These are phyloP conservation scores for Hemichromis elongatus DNA, from an alignment of 2,113 vertebrate genomes.

Conservation along the genomic window DNA sequence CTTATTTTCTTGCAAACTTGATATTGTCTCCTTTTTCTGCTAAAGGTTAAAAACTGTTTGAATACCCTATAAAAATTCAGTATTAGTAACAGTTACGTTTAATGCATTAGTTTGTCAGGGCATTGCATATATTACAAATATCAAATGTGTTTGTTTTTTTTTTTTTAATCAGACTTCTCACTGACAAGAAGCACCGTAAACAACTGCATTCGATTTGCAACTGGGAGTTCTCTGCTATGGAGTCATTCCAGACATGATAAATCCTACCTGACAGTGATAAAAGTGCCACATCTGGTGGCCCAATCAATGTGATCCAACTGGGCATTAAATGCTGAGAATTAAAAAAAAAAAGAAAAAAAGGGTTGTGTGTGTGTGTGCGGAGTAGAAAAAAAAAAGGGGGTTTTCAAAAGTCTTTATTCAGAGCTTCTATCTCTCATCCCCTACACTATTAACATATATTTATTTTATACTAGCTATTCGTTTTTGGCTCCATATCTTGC, in stretches of 20 bases:
- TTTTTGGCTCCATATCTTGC: neutral
- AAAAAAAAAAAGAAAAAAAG: neutral
- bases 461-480: neutral
- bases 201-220: neutral
- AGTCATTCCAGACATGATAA: neutral
- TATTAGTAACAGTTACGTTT: neutral
- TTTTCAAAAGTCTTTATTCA: neutral
- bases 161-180: neutral
- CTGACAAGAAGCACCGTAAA: neutral
- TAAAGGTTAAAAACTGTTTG: neutral
- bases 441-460: neutral
- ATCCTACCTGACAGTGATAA: neutral
- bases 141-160: neutral
- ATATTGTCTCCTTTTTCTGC: fast-evolving
- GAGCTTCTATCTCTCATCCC: neutral
- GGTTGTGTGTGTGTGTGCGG: neutral
- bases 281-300: neutral
- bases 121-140: neutral
- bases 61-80: neutral
- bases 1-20: neutral
- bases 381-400: neutral
- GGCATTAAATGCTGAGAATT: neutral
- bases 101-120: neutral
- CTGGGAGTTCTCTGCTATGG: neutral
- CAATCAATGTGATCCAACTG: neutral